Conservation (phyloP, 1,140 invertebrate genomes). For the Lutraria rhynchaena region DNA sequence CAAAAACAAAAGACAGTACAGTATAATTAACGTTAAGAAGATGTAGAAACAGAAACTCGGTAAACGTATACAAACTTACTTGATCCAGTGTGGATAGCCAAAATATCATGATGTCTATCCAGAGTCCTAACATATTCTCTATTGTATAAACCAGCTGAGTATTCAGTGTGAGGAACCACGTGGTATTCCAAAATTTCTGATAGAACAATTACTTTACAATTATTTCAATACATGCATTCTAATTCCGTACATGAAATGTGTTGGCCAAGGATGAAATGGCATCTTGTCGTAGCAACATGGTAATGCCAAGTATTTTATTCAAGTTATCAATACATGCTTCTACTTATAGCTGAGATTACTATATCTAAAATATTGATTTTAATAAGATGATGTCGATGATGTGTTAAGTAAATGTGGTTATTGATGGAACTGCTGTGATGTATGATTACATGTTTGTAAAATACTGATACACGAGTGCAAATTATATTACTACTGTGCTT, state of each 20-base stretch:
- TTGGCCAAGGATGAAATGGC: neutral
- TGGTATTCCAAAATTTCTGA: constrained; percentile 65
- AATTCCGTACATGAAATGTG: neutral
- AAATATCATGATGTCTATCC: constrained; percentile 51
- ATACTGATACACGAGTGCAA: neutral
- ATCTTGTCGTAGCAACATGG: too few relatives aligned
- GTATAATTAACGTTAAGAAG: too few relatives aligned
- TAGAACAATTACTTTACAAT: neutral
- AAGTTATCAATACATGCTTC: too few relatives aligned
- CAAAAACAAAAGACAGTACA: too few relatives aligned
- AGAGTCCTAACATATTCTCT: constrained; percentile 53
- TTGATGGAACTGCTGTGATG: neutral
- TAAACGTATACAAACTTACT: neutral
- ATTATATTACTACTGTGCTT: neutral
- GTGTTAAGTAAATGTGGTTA: too few relatives aligned
- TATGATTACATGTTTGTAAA: neutral
- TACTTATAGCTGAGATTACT: too few relatives aligned
- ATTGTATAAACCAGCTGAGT: constrained; percentile 62
- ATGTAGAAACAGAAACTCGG: too few relatives aligned
- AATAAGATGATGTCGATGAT: too few relatives aligned
- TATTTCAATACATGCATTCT: neutral
- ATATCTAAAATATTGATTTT: too few relatives aligned
- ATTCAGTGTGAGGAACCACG: constrained; percentile 63
- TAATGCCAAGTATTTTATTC: too few relatives aligned
- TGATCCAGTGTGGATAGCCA: constrained; percentile 34